Base-by-base conservation (phyloP, 2,113 vertebrate species). In the Prietella phreatophila region DNA sequence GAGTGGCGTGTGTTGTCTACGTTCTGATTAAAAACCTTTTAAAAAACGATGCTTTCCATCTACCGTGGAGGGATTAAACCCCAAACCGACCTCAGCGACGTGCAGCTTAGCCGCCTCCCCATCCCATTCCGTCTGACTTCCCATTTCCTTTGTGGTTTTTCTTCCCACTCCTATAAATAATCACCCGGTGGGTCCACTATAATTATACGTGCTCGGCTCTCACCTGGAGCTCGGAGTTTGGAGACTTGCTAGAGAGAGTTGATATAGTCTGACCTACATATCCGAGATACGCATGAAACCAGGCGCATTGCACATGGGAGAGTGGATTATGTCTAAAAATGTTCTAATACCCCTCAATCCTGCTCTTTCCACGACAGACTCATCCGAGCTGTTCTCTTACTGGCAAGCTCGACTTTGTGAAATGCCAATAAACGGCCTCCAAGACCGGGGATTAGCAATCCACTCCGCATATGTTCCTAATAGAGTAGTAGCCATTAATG, bases 321-420 rank as follows among this genome's bases (percentile, higher is more conserved):
- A 83, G 86, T 89, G 88, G 91, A 90, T 91, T 92, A 91, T 89
- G 84, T 86, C 84, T 87, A 91, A 91, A 92, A 91, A 88, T 73
- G 86, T 82, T 53, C 60, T 89, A 92, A 82, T 42, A 61, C 60
- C 81, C 82, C 75, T 82, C 75, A 55, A 85, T 86, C 33, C 85
- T 80, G 61, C 86, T 82, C 81, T 81, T 69, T 56, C 14, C n/a
- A n/a, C n/a, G n/a, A n/a, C n/a, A n/a, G n/a, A 89, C 85, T 50
- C 73, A 73, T 76, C 82, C 63, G 71, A 71, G 85, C 83, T 55
- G 85, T 69, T 82, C 60, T 63, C 63, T 90, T 69, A 60, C 27
- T 47, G 36, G 65, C 76, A 61, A 71, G 60, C 55, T 83, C 60
- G 56, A 60, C 84, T 65, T 61, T 30, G 75, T 56, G 88, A 89